Conservation (phyloP, 2,888 invertebrate species). For the Macrophya alboannulata region DNA sequence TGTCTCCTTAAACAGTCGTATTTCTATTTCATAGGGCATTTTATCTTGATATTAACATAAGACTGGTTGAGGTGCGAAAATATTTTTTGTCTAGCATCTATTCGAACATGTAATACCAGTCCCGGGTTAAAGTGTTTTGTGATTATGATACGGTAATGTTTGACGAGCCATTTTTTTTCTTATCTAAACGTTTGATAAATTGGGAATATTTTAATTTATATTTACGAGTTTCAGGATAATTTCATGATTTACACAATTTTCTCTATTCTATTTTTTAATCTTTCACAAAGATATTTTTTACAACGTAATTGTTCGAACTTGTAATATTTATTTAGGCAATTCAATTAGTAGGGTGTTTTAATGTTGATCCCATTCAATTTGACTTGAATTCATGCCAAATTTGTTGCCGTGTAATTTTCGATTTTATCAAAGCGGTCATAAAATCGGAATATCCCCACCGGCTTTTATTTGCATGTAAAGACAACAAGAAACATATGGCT, state of each 20-base stretch:
- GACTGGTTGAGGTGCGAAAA: background rate
- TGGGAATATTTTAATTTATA: background rate
- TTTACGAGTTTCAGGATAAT: conserved; percentile 31
- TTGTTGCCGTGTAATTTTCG: conserved; percentile 20
- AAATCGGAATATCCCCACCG: conserved; percentile 48
- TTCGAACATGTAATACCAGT: background rate
- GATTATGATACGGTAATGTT: background rate
- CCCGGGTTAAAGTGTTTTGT: background rate
- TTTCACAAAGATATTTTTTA: background rate
- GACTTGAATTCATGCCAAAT: conserved; percentile 38
- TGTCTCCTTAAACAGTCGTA: conserved; percentile 17
- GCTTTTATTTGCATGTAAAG: background rate
- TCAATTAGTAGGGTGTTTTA: background rate
- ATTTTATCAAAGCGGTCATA: conserved; percentile 57
- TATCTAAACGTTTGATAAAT: background rate
- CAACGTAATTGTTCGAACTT: background rate
- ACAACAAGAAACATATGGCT: background rate
- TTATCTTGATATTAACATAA: conserved; percentile 14
- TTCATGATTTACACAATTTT: background rate
- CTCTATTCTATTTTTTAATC: background rate
- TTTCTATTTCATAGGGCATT: conserved; percentile 22
- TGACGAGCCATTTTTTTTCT: background rate
- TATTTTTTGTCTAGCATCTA: conserved; percentile 5
- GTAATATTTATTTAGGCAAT: background rate
- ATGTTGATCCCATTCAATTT: background rate